phyloP scores from a whole-genome alignment of 2,888 invertebrate genomes.

The Caenorhabditis sp. region DNA sequence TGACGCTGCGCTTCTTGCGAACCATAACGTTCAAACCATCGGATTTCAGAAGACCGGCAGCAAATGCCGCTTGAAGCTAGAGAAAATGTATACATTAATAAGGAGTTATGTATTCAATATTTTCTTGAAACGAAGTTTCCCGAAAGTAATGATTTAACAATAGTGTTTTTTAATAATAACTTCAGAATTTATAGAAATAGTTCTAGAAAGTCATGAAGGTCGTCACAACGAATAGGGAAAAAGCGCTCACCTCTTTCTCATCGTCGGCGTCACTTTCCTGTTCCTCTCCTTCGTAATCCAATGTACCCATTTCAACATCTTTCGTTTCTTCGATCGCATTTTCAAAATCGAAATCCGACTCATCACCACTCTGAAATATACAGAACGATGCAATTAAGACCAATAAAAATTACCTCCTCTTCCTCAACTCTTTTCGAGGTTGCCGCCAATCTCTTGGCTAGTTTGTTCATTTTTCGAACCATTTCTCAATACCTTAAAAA shows the following conservation, averaged over 20 bases:
- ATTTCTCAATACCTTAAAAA: slow-evolving; percentile 13
- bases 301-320: slow-evolving; percentile 1
- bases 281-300: slow-evolving; percentile 22
- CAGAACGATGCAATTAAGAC: neutral
- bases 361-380: slow-evolving; percentile 41
- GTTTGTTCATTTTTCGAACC: slow-evolving; percentile 40
- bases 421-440: slow-evolving; percentile 29
- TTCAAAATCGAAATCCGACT: slow-evolving; percentile 41
- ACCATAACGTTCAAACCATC: slow-evolving; percentile 78
- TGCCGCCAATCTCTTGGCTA: slow-evolving; percentile 31
- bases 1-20: slow-evolving; percentile 76
- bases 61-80: slow-evolving; percentile 88
- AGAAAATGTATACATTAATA: slow-evolving; percentile 18
- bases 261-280: slow-evolving; percentile 25
- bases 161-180: neutral
- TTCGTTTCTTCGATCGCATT: slow-evolving; percentile 36
- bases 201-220: too few species aligned
- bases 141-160: neutral
- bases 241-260: slow-evolving; percentile 26
- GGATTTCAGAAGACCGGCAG: slow-evolving; percentile 84
- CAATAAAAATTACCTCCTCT: slow-evolving; percentile 16
- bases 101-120: slow-evolving; percentile 2
- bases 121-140: neutral
- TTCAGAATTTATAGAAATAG: too few species aligned
- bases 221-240: too few species aligned